Evolutionary conservation across 2,797 vertebrate species (phyloP).

Genomic region (Pangasius macronema): DNA sequence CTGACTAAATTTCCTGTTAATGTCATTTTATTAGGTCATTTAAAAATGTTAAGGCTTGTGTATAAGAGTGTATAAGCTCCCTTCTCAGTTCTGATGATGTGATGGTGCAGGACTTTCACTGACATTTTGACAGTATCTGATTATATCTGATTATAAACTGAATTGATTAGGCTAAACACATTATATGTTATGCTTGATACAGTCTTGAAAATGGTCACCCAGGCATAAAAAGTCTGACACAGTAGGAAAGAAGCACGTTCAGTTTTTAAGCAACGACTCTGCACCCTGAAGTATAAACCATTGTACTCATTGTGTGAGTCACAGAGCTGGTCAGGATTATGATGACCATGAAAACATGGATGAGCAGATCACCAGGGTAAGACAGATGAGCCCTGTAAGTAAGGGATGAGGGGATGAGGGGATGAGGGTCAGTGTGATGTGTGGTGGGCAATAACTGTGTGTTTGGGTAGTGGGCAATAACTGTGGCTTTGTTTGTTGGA

Average conservation of each 20-base stretch:
- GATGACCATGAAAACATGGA: conserved; percentile 54
- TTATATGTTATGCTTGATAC: background rate
- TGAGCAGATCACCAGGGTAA: conserved; percentile 58
- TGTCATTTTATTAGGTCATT: background rate
- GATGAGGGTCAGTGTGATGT: conserved; percentile 28
- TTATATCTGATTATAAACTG: background rate
- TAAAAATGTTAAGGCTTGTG: background rate
- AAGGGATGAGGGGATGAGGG: conserved; percentile 26
- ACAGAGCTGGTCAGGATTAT: conserved; percentile 52
- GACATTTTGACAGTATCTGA: background rate
- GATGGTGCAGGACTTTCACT: background rate
- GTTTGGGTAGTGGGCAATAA: conserved; percentile 18
- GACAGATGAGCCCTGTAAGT: conserved; percentile 57
- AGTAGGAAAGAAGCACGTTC: background rate
- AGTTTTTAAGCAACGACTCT: conserved; percentile 62
- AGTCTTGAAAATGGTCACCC: background rate
- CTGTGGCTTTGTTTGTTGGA: conserved; percentile 31
- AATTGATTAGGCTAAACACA: background rate
- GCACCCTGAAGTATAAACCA: conserved; percentile 58
- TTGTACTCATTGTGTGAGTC: conserved; percentile 61
- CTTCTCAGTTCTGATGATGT: background rate
- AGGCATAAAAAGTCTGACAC: background rate
- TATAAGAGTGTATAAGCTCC: background rate
- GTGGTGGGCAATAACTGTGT: conserved; percentile 7
- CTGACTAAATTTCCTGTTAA: background rate